phyloP scores from a whole-genome alignment of 2,797 vertebrate species.

The Acomys russatus region DNA sequence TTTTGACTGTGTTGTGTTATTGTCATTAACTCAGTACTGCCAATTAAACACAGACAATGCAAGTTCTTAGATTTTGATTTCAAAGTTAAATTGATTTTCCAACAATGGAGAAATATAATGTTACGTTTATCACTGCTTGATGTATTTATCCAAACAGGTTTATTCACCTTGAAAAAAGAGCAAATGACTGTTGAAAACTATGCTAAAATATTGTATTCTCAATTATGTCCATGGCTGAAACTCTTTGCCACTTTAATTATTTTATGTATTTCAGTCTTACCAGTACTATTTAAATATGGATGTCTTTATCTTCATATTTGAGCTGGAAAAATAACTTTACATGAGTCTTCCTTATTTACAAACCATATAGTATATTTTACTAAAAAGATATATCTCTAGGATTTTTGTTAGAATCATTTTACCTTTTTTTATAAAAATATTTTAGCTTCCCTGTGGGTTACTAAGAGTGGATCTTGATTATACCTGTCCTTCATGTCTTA shows the following conservation, averaged over 20 bases:
- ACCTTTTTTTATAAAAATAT: background rate
- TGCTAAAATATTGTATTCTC: background rate
- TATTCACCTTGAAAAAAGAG: constrained; percentile 14
- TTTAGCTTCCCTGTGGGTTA: background rate
- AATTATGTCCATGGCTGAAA: background rate
- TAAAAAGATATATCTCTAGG: constrained; percentile 33
- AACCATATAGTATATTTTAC: background rate
- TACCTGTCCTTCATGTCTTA: background rate
- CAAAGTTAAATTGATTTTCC: constrained; percentile 25
- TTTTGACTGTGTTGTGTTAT: background rate
- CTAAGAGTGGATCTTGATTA: background rate
- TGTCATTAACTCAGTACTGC: background rate
- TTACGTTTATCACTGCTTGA: background rate
- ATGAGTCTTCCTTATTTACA: constrained; percentile 10
- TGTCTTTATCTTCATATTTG: constrained; percentile 24
- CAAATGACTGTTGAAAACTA: constrained; percentile 37
- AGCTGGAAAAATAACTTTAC: background rate
- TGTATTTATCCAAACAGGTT: background rate
- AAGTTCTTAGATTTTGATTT: background rate
- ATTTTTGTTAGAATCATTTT: background rate
- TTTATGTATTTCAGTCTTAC: background rate
- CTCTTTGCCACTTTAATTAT: background rate
- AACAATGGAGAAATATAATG: constrained; percentile 29
- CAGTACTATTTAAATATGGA: constrained; percentile 19
- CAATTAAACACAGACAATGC: constrained; percentile 10